A percentile compares a stretch with the other conserved stretches of the same genome.
phyloP scores from a whole-genome alignment of 30 jellyfish, hydroid and myxozoan species.

The Aurelia sp. region DNA sequence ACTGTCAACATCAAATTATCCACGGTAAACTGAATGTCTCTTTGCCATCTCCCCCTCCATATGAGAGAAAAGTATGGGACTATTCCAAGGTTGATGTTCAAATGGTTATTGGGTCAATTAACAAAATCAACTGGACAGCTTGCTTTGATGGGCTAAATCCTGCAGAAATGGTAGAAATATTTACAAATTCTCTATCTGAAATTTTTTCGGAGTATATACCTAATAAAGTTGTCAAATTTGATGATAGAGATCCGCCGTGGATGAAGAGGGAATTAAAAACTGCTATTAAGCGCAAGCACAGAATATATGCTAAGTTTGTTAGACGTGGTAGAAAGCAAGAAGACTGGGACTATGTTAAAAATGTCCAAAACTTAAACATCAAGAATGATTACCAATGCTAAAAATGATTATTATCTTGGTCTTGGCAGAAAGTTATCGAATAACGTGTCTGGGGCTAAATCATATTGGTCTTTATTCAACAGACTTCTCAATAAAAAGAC shows the following conservation, averaged over 20 bases:
- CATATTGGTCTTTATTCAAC: constrained; percentile 59
- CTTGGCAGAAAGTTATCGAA: constrained; percentile 57
- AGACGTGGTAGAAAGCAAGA: too few relatives aligned
- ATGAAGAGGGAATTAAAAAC: constrained; percentile 55
- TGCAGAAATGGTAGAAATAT: too few relatives aligned
- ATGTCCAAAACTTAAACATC: background rate
- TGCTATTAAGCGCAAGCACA: constrained; percentile 35
- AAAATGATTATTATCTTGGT: background rate
- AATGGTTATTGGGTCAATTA: background rate
- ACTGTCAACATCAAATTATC: too few relatives aligned
- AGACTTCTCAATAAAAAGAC: constrained; percentile 44
- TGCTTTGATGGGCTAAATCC: too few relatives aligned
- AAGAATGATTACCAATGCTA: background rate
- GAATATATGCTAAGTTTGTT: too few relatives aligned
- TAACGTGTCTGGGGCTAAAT: constrained; percentile 35
- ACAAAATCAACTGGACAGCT: too few relatives aligned
- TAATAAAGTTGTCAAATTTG: background rate
- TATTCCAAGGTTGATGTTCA: constrained; percentile 9
- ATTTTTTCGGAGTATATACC: too few relatives aligned
- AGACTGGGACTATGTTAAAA: constrained; percentile 40
- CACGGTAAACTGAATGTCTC: constrained; percentile 16
- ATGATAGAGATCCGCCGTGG: constrained; percentile 66
- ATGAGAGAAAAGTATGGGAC: constrained; percentile 14
- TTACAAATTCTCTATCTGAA: too few relatives aligned
- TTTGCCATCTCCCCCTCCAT: background rate